Conservation (phyloP, 2,113 vertebrate genomes). For the Brienomyrus longianalis region DNA sequence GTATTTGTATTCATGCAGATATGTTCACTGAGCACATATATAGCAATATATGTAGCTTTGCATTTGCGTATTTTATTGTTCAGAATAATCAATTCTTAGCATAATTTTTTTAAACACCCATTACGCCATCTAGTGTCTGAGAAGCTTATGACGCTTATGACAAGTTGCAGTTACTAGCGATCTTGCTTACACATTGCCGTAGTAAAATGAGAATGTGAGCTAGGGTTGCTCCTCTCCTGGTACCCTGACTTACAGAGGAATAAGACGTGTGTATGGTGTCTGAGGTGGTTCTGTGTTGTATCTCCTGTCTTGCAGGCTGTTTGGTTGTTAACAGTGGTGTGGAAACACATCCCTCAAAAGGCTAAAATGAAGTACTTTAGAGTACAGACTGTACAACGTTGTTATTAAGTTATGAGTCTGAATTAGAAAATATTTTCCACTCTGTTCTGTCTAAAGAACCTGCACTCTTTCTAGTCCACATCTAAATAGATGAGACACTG, state of each 20-base stretch:
- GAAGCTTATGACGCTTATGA: background rate
- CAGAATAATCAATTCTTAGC: background rate
- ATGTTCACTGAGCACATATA: background rate
- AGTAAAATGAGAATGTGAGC: background rate
- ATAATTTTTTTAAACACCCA: background rate
- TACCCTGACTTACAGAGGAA: background rate
- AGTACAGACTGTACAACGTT: background rate
- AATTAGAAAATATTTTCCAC: background rate
- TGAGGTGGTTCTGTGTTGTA: background rate
- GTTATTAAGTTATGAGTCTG: background rate
- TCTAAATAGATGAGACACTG: background rate
- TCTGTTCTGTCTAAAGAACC: background rate
- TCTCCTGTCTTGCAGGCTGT: background rate
- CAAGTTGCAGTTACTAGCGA: background rate
- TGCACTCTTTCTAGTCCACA: background rate
- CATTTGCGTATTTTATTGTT: background rate
- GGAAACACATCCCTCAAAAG: background rate
- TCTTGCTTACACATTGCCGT: background rate
- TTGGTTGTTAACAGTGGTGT: background rate
- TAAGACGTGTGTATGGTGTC: background rate
- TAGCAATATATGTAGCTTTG: background rate
- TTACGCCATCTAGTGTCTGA: conserved; percentile 7
- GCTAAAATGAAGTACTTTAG: background rate
- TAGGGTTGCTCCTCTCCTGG: background rate
- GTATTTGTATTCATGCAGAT: background rate